Evolutionary conservation across 2,797 vertebrate species (phyloP).

Genomic region (Taenioides sp.): DNA sequence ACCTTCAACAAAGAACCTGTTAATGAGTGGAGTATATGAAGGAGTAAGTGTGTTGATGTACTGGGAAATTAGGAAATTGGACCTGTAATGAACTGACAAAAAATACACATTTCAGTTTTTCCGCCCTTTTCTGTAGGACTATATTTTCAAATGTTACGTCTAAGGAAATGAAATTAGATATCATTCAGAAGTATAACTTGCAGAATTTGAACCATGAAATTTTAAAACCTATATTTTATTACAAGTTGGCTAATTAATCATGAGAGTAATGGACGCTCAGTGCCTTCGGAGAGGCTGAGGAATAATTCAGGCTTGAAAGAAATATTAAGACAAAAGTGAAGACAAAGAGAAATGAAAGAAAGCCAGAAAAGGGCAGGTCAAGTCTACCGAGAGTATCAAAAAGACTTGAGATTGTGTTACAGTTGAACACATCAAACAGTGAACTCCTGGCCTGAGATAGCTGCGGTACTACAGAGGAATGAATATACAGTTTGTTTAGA

Average conservation of each 20-base stretch:
- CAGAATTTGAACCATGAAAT: not conserved
- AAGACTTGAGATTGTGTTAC: constrained; percentile 32
- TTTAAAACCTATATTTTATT: not conserved
- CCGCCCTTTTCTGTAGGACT: not conserved
- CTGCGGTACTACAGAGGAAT: not conserved
- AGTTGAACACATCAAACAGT: constrained; percentile 6
- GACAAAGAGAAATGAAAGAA: constrained; percentile 19
- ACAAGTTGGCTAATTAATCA: constrained; percentile 14
- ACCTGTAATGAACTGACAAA: not conserved
- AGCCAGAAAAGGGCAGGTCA: constrained; percentile 23
- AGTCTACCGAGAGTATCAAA: constrained; percentile 17
- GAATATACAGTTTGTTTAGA: no score
- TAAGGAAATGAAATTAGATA: constrained; percentile 28
- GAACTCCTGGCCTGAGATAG: constrained; percentile 2
- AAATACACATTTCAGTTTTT: not conserved
- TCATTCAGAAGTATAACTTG: not conserved
- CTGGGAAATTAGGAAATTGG: no score
- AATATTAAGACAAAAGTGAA: constrained; percentile 13
- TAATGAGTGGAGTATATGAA: not conserved
- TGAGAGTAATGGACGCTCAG: constrained; percentile 20
- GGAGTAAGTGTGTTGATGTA: not conserved
- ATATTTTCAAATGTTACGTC: not conserved
- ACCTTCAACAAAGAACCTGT: not conserved
- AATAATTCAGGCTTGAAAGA: constrained; percentile 12
- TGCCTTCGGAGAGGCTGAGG: constrained; percentile 21